phyloP scores from a whole-genome alignment of 2,888 invertebrate genomes.

The Thecocarcelia acutangulata region DNA sequence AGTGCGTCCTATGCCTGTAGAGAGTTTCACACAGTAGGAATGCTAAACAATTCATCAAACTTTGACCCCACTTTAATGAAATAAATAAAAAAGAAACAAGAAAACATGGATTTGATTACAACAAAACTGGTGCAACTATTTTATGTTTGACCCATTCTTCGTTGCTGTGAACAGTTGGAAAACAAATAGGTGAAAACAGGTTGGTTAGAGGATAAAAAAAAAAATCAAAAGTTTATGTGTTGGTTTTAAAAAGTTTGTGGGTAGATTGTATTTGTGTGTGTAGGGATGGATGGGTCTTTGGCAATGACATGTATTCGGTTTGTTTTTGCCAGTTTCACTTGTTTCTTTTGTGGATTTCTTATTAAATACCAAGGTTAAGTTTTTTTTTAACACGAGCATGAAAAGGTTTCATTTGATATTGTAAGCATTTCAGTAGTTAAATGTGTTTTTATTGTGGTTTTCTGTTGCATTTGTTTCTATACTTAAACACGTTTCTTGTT shows the following conservation, averaged over 20 bases:
- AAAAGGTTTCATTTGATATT: constrained; percentile 10
- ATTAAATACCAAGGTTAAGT: constrained; percentile 60
- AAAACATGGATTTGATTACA: neutral
- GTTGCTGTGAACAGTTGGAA: neutral
- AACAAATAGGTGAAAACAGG: neutral
- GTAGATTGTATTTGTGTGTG: constrained; percentile 25
- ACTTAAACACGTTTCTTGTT: too few species aligned
- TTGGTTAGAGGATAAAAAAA: constrained; percentile 3
- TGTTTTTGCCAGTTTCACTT: constrained; percentile 28
- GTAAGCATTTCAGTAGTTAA: neutral
- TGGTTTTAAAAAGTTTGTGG: too few species aligned
- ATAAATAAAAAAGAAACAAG: constrained; percentile 7
- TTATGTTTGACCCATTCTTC: constrained; percentile 23
- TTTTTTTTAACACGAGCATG: neutral
- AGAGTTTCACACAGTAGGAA: neutral
- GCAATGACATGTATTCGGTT: constrained; percentile 56
- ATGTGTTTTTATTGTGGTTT: neutral
- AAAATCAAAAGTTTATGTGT: constrained; percentile 12
- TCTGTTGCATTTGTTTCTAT: neutral
- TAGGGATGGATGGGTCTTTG: constrained; percentile 21
- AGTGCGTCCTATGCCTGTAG: neutral
- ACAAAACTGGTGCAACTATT: constrained; percentile 4
- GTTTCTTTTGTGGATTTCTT: constrained; percentile 42
- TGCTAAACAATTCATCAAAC: constrained; percentile 19
- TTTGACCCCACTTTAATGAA: constrained; percentile 13